Conservation (phyloP, 2,113 vertebrate genomes). For the Ceratotherium simum region DNA sequence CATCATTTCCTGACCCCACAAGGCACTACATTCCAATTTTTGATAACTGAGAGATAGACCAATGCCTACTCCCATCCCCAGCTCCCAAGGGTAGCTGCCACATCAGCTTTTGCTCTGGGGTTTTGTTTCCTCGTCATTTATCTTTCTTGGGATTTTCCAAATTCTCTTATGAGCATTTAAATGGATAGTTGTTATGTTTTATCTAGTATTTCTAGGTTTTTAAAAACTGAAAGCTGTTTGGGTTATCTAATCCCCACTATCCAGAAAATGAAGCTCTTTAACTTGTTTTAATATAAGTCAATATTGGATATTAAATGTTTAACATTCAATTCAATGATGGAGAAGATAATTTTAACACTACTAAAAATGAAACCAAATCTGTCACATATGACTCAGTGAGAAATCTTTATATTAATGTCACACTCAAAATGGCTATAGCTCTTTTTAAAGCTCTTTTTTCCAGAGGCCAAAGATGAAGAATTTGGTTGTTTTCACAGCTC, state of each 20-base stretch:
- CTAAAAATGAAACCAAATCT: slow-evolving; percentile 48
- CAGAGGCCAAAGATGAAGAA: slow-evolving; percentile 24
- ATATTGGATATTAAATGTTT: background rate
- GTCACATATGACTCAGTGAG: background rate
- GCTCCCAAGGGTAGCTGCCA: background rate
- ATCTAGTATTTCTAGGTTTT: background rate
- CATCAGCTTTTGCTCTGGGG: background rate
- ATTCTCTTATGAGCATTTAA: background rate
- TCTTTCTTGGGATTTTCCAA: background rate
- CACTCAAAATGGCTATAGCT: background rate
- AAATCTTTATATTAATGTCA: slow-evolving; percentile 7
- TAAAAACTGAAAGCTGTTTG: background rate
- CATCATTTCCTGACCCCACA: background rate
- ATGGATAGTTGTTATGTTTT: background rate
- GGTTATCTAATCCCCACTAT: background rate
- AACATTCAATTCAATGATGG: background rate
- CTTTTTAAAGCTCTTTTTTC: background rate
- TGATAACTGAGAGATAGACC: background rate
- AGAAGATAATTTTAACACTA: slow-evolving; percentile 2
- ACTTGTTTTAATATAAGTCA: background rate
- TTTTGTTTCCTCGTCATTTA: background rate
- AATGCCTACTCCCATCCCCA: background rate
- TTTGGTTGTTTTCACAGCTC: background rate
- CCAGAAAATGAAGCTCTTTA: background rate
- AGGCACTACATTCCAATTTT: background rate